Evolutionary conservation across 2,797 vertebrate species (phyloP), one percentile per base, ranked within the genome.

Genomic region (Caiman crocodilus): DNA sequence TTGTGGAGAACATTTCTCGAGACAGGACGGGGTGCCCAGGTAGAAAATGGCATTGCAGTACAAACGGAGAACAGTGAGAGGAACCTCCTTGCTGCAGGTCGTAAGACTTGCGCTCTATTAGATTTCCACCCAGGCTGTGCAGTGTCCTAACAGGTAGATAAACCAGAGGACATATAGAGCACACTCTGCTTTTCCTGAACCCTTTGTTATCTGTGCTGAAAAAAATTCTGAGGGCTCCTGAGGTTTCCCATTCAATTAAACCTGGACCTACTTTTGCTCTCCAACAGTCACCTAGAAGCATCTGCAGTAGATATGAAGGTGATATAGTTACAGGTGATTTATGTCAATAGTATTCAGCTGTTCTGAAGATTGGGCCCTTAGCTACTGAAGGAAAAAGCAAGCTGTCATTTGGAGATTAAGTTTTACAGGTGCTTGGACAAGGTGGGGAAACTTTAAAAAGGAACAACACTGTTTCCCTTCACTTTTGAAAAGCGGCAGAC

Each of bases 111-210:
- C 16, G 32, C 58, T 85, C 23, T 7, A 3, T 17, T 25, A 17
- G 76, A 42, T 25, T 16, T 14, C 14, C 35, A n/a, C 65, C 14
- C 1, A 1, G 67, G 55, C 58, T 17, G 0, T 0, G 21, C 5
- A 17, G 4, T 5, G 4, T 15, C 79, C 59, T 25, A 82, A 64
- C 28, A 4, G 6, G 35, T 17, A 26, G 42, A 42, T 42, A 42
- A 42, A 42, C 42, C 42, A 42, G 42, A 42, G 42, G 42, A 42
- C 7, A 42, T 42, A 42, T 42, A 42, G 42, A 42, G 5, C 0
- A 0, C 2, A 1, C 0, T 2, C 11, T 0, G 14, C 14, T 21
- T 26, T 25, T 18, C 7, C 11, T 6, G 73, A 60, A 1, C 83
- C 11, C 12, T n/a, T 75, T 7, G 7, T 69, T 18, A 3, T 50